Evolutionary conservation across 2,113 vertebrate genomes (phyloP).

Genomic region (Laticauda colubrina): DNA sequence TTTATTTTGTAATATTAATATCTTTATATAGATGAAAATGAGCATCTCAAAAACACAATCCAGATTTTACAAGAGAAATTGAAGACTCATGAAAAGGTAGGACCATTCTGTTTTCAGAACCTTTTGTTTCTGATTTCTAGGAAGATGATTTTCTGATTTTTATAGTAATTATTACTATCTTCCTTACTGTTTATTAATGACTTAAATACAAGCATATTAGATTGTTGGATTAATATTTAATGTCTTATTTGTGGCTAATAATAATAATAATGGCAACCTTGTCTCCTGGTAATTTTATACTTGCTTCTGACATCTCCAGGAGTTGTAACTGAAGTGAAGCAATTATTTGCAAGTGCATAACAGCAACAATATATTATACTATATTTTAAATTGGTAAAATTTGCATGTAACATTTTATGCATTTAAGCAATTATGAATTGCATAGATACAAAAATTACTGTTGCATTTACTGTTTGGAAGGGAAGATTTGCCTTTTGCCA

Average conservation of each 20-base stretch:
- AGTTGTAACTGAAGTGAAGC: background rate
- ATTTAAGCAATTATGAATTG: background rate
- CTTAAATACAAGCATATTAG: background rate
- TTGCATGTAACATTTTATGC: background rate
- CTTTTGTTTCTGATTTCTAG: background rate
- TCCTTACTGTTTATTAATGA: background rate
- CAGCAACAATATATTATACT: background rate
- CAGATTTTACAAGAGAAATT: constrained; percentile 67
- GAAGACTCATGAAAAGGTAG: constrained; percentile 68
- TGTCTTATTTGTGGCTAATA: background rate
- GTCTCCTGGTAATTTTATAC: background rate
- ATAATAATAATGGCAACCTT: background rate
- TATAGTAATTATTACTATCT: background rate
- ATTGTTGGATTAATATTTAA: background rate
- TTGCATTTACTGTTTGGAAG: background rate
- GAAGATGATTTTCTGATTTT: background rate
- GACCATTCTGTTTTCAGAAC: background rate
- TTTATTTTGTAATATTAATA: background rate
- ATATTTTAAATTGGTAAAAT: background rate
- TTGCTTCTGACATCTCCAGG: background rate
- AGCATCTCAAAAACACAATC: constrained; percentile 64
- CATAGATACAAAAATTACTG: background rate
- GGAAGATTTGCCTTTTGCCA: background rate
- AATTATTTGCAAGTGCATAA: background rate
- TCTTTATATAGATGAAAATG: constrained; percentile 73